phyloP scores from a whole-genome alignment of 2,113 vertebrate genomes.

The Phainopepla nitens region DNA sequence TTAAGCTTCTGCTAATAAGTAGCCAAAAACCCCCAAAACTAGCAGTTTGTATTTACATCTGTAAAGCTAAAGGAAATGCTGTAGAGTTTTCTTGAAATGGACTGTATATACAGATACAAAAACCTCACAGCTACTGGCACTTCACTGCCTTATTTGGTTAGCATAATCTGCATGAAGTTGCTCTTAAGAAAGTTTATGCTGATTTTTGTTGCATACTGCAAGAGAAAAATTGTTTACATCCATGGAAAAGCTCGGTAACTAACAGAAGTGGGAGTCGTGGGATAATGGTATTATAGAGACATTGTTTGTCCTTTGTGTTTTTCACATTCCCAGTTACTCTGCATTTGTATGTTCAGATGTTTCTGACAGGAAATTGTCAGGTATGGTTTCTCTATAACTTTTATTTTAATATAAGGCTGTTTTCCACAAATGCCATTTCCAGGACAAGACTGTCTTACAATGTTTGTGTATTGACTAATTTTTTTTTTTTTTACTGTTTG shows the following conservation, averaged over 20 bases:
- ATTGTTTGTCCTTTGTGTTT: constrained; percentile 34
- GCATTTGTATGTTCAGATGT: constrained; percentile 40
- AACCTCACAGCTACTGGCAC: constrained; percentile 67
- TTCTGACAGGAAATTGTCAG: constrained; percentile 22
- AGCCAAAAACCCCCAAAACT: constrained; percentile 32
- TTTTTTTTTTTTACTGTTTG: neutral
- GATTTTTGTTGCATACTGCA: constrained; percentile 67
- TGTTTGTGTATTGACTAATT: constrained; percentile 53
- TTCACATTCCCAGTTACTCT: constrained; percentile 27
- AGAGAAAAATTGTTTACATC: constrained; percentile 61
- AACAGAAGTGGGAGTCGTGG: constrained; percentile 37
- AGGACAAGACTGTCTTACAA: constrained; percentile 24
- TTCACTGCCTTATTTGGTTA: constrained; percentile 69
- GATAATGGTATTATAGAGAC: constrained; percentile 16
- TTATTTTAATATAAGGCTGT: constrained; percentile 45
- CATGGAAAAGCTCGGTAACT: constrained; percentile 21
- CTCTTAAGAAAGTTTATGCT: constrained; percentile 41
- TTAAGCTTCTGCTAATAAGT: constrained; percentile 75
- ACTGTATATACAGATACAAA: constrained; percentile 70
- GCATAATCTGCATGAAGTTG: constrained; percentile 70
- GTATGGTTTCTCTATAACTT: constrained; percentile 51
- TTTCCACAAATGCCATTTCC: constrained; percentile 61
- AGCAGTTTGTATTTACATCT: constrained; percentile 73
- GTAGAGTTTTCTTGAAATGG: constrained; percentile 75
- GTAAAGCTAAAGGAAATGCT: constrained; percentile 73